Evolutionary conservation across 1,140 invertebrate genomes (phyloP), one percentile per base, ranked within the genome.

Genomic region (Drosophila truncata): DNA sequence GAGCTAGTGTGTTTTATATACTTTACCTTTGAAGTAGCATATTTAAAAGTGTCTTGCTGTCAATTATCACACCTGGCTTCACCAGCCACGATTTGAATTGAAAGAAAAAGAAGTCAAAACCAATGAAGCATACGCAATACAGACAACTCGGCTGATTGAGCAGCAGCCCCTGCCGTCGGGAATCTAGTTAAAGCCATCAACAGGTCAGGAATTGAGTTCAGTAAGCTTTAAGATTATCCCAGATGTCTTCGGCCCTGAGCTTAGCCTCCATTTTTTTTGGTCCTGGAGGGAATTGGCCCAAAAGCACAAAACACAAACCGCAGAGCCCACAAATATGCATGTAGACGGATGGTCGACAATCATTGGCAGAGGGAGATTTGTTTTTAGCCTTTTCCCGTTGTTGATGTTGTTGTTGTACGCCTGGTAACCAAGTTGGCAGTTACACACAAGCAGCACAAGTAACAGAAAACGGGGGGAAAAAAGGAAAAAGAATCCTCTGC

Each of bases 291-390:
- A 31, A 64, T 37, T 16, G 33, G 69, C 41, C 50, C 47, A 29
- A 73, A 58, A 20, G 61, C n/a, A 46, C 33, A 64, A 39, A 62
- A 62, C 41, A 42, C 44, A 62, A 79, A 50, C 76, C 69, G 20
- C 67, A 70, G 52, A 88, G 25, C 49, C 80, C 84, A 44, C 80
- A 87, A 80, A 78, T 76, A 82, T 63, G 83, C 44, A 61, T 41
- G 81, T 62, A 44, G 62, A 55, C 49, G 55, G 47, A 67, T 74
- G 71, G 25, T 46, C 50, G 59, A 27, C 39, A 44, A 35, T 46
- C 47, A 52, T 42, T 67, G 46, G 80, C 63, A 64, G 58, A 66
- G 69, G 69, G 73, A 82, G 33, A 59, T 71, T 81, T 87, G 67
- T 82, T 82, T 80, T 78, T 58, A 63, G 67, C 59, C 66, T 33